These are phyloP conservation scores for Lasiommata megera DNA, from an alignment of 2,888 invertebrate species.

Conservation along the genomic window DNA sequence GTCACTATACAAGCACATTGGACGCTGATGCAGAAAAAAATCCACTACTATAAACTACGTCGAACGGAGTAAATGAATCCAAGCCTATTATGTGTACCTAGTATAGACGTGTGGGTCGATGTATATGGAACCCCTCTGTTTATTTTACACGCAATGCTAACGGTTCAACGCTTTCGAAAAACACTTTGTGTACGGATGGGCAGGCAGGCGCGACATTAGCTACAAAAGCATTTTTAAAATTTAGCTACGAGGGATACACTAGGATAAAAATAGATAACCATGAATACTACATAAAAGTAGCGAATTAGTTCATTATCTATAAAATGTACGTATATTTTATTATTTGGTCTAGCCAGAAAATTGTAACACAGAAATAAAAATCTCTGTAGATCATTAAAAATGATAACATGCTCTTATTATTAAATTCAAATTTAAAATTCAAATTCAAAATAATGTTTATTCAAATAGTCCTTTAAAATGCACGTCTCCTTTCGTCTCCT, in stretches of 20 bases:
- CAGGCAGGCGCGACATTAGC: slow-evolving; percentile 25
- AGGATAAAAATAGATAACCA: slow-evolving; percentile 7
- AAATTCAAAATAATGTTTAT: no score
- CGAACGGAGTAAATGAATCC: slow-evolving; percentile 17
- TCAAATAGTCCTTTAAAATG: no score
- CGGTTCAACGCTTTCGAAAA: slow-evolving; percentile 36
- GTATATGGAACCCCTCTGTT: slow-evolving; percentile 24
- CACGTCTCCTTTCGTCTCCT: no score
- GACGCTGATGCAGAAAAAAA: not conserved
- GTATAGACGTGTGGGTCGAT: not conserved
- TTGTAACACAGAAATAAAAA: no score
- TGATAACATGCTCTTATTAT: no score
- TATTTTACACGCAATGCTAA: slow-evolving; percentile 34
- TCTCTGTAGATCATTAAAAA: no score
- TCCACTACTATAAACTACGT: slow-evolving; percentile 1
- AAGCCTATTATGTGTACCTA: not conserved
- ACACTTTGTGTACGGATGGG: slow-evolving; percentile 29
- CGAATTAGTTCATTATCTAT: not conserved
- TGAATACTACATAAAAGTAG: not conserved
- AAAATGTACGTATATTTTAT: not conserved
- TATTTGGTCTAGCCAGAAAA: no score
- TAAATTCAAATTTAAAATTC: no score
- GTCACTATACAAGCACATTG: no score
- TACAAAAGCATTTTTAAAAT: slow-evolving; percentile 28
- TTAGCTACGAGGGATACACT: slow-evolving; percentile 12